Evolutionary conservation across 1,140 invertebrate genomes (phyloP).

Genomic region (Diprion similis): DNA sequence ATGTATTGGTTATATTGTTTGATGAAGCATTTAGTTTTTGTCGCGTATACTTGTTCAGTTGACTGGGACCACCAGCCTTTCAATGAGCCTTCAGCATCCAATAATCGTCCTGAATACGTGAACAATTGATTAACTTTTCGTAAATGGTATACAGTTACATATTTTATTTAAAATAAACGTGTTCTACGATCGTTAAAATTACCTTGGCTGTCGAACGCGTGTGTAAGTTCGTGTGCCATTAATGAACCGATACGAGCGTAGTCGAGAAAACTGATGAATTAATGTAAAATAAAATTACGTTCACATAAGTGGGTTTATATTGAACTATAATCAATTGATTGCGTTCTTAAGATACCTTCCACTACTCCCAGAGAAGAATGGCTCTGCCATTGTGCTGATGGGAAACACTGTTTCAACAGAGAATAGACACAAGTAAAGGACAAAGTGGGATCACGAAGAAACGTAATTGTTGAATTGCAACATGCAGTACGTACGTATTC

Average conservation of each 20-base stretch:
- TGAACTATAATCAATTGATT: too few relatives aligned
- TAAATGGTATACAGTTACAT: not conserved
- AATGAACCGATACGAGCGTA: not conserved
- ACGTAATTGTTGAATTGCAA: not conserved
- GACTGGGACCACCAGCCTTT: not conserved
- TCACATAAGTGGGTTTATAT: too few relatives aligned
- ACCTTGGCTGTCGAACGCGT: constrained; percentile 6
- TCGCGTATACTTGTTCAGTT: not conserved
- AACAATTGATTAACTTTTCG: not conserved
- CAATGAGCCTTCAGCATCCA: not conserved
- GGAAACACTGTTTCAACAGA: not conserved
- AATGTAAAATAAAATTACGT: too few relatives aligned
- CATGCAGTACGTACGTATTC: not conserved
- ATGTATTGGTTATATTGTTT: not conserved
- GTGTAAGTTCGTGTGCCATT: not conserved
- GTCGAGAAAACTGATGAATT: not conserved
- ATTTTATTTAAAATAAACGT: not conserved
- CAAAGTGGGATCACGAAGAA: not conserved
- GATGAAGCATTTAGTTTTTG: not conserved
- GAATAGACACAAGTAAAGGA: not conserved
- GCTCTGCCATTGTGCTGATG: not conserved
- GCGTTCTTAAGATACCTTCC: not conserved
- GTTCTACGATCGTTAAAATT: not conserved
- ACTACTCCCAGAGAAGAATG: not conserved
- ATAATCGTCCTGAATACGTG: not conserved